Percentiles rank a stretch among this genome's conserved stretches.
Conservation (phyloP, 2,888 invertebrate genomes). For the Digitonthophagus gazella region DNA sequence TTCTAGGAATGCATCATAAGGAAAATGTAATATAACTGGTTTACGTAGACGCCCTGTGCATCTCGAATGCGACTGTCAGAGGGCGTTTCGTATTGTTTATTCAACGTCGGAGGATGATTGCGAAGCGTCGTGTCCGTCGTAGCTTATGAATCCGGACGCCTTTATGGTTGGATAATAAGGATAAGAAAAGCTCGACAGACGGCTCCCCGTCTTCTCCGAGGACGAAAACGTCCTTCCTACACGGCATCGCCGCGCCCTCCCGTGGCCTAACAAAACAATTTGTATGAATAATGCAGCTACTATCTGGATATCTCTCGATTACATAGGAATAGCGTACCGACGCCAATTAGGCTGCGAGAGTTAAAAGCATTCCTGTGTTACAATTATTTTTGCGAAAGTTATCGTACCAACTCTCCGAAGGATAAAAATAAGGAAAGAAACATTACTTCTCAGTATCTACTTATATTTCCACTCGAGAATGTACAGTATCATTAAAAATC, state of each 20-base stretch:
- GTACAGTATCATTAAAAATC: background rate
- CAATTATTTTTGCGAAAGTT: background rate
- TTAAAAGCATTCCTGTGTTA: background rate
- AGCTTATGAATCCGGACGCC: background rate
- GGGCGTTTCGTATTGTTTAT: background rate
- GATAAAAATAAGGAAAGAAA: background rate
- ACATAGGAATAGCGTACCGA: background rate
- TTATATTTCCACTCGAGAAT: background rate
- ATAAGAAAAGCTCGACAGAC: too few species aligned
- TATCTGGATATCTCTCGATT: background rate
- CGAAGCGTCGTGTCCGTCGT: background rate
- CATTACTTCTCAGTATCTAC: background rate
- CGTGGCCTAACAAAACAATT: background rate
- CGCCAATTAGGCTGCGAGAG: background rate
- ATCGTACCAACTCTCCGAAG: background rate
- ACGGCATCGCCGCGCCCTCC: background rate
- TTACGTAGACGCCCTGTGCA: background rate
- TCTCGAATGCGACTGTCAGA: background rate
- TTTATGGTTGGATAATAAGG: background rate
- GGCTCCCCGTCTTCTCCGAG: background rate
- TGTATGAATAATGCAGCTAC: background rate
- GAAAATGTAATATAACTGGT: background rate
- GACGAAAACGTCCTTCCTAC: background rate
- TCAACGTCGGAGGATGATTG: background rate
- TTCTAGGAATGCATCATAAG: background rate